A percentile compares a stretch with the other conserved stretches of the same genome.
These are phyloP conservation scores for Charaxes varanes DNA, from an alignment of 1,140 invertebrate genomes.

Conservation along the genomic window DNA sequence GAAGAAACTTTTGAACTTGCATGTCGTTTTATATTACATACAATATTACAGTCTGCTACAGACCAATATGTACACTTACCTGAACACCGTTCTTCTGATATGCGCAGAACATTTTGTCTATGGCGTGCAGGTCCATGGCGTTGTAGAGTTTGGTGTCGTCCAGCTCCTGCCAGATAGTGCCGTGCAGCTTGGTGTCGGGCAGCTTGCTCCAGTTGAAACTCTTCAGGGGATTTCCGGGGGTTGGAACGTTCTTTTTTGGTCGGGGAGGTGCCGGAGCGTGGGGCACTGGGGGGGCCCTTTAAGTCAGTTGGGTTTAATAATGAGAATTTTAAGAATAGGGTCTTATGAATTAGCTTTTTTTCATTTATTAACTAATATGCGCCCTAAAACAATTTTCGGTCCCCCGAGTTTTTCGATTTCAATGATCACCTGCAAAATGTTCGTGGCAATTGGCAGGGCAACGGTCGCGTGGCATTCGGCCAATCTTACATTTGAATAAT, in stretches of 20 bases:
- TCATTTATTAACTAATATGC: too few relatives aligned
- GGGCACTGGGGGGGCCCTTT: conserved; percentile 72
- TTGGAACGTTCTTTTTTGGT: conserved; percentile 86
- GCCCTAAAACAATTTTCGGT: too few relatives aligned
- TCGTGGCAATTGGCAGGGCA: too few relatives aligned
- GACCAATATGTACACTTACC: conserved; percentile 53
- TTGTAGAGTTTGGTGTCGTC: conserved; percentile 95
- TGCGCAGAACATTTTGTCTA: conserved; percentile 96
- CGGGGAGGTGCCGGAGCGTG: conserved; percentile 70
- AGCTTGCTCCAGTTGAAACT: conserved; percentile 98
- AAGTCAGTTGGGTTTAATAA: too few relatives aligned
- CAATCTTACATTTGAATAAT: too few relatives aligned
- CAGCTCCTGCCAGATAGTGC: conserved; percentile 95
- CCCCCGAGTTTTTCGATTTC: too few relatives aligned
- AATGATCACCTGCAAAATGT: too few relatives aligned
- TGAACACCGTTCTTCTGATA: conserved; percentile 93
- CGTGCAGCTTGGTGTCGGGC: conserved; percentile 89
- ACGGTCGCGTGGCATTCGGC: too few relatives aligned
- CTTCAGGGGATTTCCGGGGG: conserved; percentile 93
- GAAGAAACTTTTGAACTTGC: too few relatives aligned
- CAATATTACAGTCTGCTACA: background rate
- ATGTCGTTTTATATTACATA: too few relatives aligned
- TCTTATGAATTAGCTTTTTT: too few relatives aligned
- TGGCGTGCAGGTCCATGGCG: conserved; percentile 92
- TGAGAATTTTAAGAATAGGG: too few relatives aligned